phyloP scores from a whole-genome alignment of 2,888 invertebrate species.

The Polyommatus iphigenia region DNA sequence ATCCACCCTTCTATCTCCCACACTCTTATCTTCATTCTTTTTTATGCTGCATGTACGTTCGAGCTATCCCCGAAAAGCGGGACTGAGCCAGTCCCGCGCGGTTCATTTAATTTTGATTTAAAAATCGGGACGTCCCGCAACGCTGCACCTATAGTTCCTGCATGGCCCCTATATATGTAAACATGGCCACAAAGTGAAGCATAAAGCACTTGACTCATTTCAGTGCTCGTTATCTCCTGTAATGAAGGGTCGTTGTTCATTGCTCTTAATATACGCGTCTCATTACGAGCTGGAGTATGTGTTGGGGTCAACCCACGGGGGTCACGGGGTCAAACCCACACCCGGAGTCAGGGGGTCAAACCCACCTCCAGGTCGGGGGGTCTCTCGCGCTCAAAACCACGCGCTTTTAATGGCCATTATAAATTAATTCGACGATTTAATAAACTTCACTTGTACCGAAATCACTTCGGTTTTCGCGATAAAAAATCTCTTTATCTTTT shows the following conservation, averaged over 20 bases:
- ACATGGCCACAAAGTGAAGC: background rate
- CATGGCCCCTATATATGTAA: background rate
- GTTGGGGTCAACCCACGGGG: background rate
- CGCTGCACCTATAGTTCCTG: too few relatives aligned
- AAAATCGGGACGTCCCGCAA: too few relatives aligned
- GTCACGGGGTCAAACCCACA: background rate
- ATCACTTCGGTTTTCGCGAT: constrained; percentile 1
- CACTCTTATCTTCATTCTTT: too few relatives aligned
- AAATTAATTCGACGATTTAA: constrained; percentile 13
- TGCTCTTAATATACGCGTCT: constrained; percentile 12
- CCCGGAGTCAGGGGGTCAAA: background rate
- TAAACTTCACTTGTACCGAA: constrained; percentile 4
- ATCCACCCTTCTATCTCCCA: too few relatives aligned
- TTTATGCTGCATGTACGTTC: too few relatives aligned
- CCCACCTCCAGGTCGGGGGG: background rate
- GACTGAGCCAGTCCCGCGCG: too few relatives aligned
- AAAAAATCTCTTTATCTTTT: constrained; percentile 11
- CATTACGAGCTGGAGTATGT: constrained; percentile 12
- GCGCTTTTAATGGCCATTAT: constrained; percentile 21
- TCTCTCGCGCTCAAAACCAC: constrained; percentile 16
- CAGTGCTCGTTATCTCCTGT: background rate
- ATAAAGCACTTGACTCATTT: background rate
- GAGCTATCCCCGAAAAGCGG: too few relatives aligned
- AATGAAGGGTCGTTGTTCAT: constrained; percentile 12
- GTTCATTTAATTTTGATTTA: too few relatives aligned